Base-by-base conservation (phyloP, 2,888 invertebrate genomes). In the Liodrosophila aerea region DNA sequence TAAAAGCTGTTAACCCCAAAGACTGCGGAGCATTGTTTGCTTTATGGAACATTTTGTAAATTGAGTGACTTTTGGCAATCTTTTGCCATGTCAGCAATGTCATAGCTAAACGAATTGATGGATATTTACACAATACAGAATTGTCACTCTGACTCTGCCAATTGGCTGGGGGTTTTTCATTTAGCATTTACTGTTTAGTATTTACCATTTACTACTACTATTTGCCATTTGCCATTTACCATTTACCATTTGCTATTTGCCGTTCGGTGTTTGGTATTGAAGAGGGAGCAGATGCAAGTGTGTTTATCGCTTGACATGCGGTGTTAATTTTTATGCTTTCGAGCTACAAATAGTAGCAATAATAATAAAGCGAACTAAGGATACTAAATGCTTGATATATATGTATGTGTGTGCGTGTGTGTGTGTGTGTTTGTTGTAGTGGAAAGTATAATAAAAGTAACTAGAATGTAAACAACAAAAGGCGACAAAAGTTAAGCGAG, bases 381-480 rank as follows among this genome's bases (percentile, higher is more conserved):
- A 59, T 63, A 46, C 53, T 31, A 52, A 68, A 64, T 33, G 61
- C 51, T 64, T 54, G 36, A 49, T 53, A 51, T 58, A 12, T 30
- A n/a, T 13, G 15, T 37, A n/a, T 15, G 7, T 36, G 12, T 46
- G 15, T 53, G 4, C 16, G 16, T 33, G 40, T n/a, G n/a, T n/a
- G n/a, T n/a, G n/a, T n/a, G n/a, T n/a, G n/a, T n/a, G n/a, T n/a
- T n/a, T n/a, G n/a, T n/a, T n/a, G n/a, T n/a, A n/a, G n/a, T n/a
- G 37, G 45, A 36, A 45, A 41, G 31, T 36, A 33, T 62, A 51
- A 62, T 70, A 69, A 65, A 66, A 70, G 66, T 70, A 66, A 70
- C 70, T 62, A 66, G 66, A 65, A 70, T 54, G 62, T 65, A 58
- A 70, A 66, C 69, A 69, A 65, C 66, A 66, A 70, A 62, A 68